Evolutionary conservation across 2,888 invertebrate species (phyloP).

Genomic region (Eugnorisma glareosa): DNA sequence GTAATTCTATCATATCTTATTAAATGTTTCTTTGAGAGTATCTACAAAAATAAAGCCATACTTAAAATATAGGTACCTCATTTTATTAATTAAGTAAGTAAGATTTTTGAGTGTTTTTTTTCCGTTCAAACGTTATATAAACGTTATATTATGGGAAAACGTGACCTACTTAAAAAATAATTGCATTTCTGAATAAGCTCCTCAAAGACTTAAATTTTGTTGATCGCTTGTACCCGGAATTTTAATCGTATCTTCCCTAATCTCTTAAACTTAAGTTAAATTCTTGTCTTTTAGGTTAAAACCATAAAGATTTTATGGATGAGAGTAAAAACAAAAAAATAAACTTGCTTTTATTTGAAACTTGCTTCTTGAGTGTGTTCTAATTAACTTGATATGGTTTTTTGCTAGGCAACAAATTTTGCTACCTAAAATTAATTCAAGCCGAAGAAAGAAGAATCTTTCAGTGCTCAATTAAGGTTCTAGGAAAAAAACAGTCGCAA

Average conservation of each 20-base stretch:
- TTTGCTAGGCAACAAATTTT: neutral
- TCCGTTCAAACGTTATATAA: too few relatives aligned
- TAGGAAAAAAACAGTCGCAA: slow-evolving; percentile 25
- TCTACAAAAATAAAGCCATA: neutral
- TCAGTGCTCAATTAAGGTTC: slow-evolving; percentile 3
- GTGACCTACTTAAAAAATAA: slow-evolving; percentile 28
- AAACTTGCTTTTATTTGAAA: neutral
- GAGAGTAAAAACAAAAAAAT: neutral
- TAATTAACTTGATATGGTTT: neutral
- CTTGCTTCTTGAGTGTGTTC: neutral
- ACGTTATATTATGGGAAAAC: slow-evolving; percentile 7
- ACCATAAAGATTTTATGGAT: slow-evolving; percentile 19
- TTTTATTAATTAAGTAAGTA: slow-evolving; percentile 4
- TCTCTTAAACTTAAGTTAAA: slow-evolving; percentile 29
- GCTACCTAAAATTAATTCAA: neutral
- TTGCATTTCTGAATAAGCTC: slow-evolving; percentile 45
- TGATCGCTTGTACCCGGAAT: slow-evolving; percentile 34
- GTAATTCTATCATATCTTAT: neutral
- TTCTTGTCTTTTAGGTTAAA: slow-evolving; percentile 13
- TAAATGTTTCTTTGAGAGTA: slow-evolving; percentile 2
- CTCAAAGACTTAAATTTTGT: slow-evolving; percentile 39
- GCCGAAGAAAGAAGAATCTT: neutral
- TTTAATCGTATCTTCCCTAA: slow-evolving; percentile 28
- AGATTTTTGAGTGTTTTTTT: neutral
- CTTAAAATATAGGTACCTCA: neutral